Base-by-base conservation (phyloP, 2,797 vertebrate genomes). In the Enoplosus armatus region DNA sequence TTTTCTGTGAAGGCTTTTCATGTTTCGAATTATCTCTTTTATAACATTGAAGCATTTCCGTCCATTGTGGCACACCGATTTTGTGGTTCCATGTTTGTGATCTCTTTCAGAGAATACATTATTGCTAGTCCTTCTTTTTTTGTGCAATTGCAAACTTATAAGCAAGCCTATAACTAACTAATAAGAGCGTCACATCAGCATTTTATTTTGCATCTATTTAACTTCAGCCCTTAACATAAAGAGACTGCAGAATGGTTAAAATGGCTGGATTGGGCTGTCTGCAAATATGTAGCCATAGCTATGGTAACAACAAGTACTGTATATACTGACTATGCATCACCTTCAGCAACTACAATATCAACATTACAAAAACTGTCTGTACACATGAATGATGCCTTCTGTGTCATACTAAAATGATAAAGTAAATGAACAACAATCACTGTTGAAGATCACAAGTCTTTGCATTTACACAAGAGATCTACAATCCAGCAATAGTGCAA, bases 21-120 rank as follows among this genome's bases (percentile, higher is more conserved):
- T 84, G 85, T 85, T 89, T 87, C 84, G 35, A 80, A 85, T 90
- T 54, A 85, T 62, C 48, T 72, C n/a, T 60, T 75, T 78, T 70
- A 60, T 39, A 50, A 43, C 14, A 4, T 39, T 90, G 75, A 79
- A 77, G 41, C 50, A 26, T 62, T 67, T 80, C 75, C 72, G 79
- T 74, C 72, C 67, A 84, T 72, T 89, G 80, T 77, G 33, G 29
- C 45, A 70, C 47, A 47, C 12, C 3, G 1, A 70, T 83, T 90
- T 88, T 71, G 85, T 79, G 24, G 27, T 22, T 71, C 6, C 68
- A 69, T 48, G 78, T 76, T 79, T 73, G 31, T 59, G 43, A 72
- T 75, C 51, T 54, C 59, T 53, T 70, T 64, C 12, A 68, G 48
- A 20, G 73, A 72, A 72, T 77, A 35, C 41, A 70, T 83, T 1